Percentiles rank a stretch among this genome's conserved stretches.
phyloP scores from a whole-genome alignment of 1,140 invertebrate genomes.

The Sipha flava region DNA sequence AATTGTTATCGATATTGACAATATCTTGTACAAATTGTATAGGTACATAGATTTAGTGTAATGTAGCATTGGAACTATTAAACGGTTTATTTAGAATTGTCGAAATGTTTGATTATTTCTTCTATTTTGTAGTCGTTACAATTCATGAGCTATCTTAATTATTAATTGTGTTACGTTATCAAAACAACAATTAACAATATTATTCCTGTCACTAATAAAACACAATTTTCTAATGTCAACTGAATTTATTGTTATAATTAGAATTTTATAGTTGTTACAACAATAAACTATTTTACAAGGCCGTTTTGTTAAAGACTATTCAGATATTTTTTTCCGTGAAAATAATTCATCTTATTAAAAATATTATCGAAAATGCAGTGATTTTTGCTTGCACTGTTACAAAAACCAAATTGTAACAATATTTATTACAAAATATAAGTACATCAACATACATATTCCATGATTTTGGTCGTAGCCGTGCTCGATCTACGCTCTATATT shows the following conservation, averaged over 20 bases:
- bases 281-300: neutral
- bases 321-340: too few relatives aligned
- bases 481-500: too few relatives aligned
- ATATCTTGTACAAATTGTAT: neutral
- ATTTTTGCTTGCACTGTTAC: too few relatives aligned
- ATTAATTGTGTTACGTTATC: neutral
- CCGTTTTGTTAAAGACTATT: neutral
- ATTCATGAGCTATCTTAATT: neutral
- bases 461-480: too few relatives aligned
- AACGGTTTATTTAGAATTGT: neutral
- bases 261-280: neutral
- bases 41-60: neutral
- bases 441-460: too few relatives aligned
- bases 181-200: neutral
- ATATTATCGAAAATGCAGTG: too few relatives aligned
- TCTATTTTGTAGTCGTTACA: neutral
- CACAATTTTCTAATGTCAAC: neutral
- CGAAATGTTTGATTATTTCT: neutral
- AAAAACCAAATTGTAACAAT: too few relatives aligned
- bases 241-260: neutral
- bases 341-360: too few relatives aligned
- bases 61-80: neutral
- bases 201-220: neutral
- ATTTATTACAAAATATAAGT: too few relatives aligned
- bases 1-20: neutral